Conservation (phyloP, 2,888 invertebrate species). For the Brenthis hecate region DNA sequence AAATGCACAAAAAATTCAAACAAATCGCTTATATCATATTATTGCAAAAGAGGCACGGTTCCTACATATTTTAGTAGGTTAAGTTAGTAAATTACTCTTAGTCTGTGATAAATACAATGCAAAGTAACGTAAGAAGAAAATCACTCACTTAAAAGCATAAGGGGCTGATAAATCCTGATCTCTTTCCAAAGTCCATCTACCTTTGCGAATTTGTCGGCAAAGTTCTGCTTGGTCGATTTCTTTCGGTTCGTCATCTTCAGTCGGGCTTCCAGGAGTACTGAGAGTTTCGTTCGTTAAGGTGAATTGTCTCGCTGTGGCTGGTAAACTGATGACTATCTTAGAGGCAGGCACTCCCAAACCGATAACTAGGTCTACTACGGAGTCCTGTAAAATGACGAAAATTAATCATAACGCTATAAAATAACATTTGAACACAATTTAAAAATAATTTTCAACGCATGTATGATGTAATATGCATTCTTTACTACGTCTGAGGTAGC, state of each 20-base stretch:
- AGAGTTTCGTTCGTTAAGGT: constrained; percentile 84
- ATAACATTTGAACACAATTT: not conserved
- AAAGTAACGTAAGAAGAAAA: constrained; percentile 15
- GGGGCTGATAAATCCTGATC: constrained; percentile 90
- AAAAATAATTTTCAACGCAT: not conserved
- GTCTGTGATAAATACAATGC: not conserved
- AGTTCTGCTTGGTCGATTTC: constrained; percentile 83
- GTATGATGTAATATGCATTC: no score
- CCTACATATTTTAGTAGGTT: no score
- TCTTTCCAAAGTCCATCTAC: constrained; percentile 88
- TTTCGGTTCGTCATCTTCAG: constrained; percentile 80
- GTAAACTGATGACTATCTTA: constrained; percentile 87
- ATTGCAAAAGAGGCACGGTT: no score
- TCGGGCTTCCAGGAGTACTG: constrained; percentile 87
- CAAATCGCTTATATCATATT: no score
- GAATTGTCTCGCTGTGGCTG: constrained; percentile 87
- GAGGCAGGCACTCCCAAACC: constrained; percentile 87
- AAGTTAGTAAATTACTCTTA: no score
- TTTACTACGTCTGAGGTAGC: no score
- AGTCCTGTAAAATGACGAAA: constrained; percentile 80
- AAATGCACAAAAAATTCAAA: no score
- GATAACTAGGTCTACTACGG: constrained; percentile 86
- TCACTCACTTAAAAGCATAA: constrained; percentile 85
- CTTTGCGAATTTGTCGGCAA: constrained; percentile 81
- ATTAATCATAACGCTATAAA: not conserved